phyloP scores from a whole-genome alignment of 2,888 invertebrate genomes.

The Pilophorus perplexus region DNA sequence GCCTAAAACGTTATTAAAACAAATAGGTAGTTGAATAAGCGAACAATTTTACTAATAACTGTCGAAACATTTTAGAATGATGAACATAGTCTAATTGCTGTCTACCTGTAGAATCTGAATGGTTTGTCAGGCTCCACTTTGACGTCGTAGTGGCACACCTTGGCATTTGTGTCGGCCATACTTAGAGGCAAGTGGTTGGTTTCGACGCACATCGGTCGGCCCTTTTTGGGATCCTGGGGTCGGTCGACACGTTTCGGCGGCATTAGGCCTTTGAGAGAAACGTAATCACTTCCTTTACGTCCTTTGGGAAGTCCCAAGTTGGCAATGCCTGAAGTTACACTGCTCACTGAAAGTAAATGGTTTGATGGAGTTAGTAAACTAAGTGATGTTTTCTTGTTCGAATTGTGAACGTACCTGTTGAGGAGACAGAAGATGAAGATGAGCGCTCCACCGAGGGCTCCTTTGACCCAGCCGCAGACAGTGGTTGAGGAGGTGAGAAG shows the following conservation, averaged over 20 bases:
- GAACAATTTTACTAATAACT: neutral
- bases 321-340: too few relatives aligned
- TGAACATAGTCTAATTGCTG: neutral
- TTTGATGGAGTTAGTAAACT: too few relatives aligned
- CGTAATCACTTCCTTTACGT: neutral
- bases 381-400: too few relatives aligned
- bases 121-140: constrained; percentile 66
- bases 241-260: constrained; percentile 17
- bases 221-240: neutral
- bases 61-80: neutral
- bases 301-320: constrained; percentile 3
- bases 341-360: too few relatives aligned
- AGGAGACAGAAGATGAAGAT: too few relatives aligned
- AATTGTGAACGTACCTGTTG: too few relatives aligned
- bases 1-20: constrained; percentile 44
- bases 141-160: constrained; percentile 76
- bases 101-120: constrained; percentile 54
- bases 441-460: too few relatives aligned
- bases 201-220: constrained; percentile 54
- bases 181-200: constrained; percentile 66
- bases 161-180: constrained; percentile 54
- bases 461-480: too few relatives aligned
- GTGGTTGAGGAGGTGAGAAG: too few relatives aligned
- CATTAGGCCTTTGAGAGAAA: constrained; percentile 4
- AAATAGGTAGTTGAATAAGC: neutral